Conservation (phyloP, 2,113 vertebrate species). For the Alaudala cheleensis region DNA sequence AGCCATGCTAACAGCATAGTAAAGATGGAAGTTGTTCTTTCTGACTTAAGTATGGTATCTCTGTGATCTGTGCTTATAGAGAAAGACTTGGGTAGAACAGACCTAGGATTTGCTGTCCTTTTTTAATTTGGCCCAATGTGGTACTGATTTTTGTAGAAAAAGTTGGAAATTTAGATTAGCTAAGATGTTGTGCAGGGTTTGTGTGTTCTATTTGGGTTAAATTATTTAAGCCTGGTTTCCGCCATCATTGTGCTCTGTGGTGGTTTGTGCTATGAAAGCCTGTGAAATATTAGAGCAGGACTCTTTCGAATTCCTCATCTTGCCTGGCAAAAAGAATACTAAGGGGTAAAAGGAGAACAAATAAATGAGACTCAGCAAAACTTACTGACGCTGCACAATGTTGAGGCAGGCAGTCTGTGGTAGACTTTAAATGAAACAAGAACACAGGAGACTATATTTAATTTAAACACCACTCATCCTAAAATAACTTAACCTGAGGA, state of each 20-base stretch:
- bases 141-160: not conserved
- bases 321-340: not conserved
- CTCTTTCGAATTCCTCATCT: not conserved
- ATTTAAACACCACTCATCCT: constrained; percentile 57
- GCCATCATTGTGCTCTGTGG: not conserved
- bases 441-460: constrained; percentile 41
- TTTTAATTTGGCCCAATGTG: not conserved
- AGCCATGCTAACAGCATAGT: not conserved
- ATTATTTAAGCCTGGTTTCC: not conserved
- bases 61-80: not conserved
- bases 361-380: not conserved
- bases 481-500: constrained; percentile 56
- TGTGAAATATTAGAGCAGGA: not conserved
- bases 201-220: not conserved
- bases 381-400: not conserved
- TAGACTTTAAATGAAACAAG: constrained; percentile 41
- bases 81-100: constrained; percentile 9
- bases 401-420: not conserved
- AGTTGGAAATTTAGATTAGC: not conserved
- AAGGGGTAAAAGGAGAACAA: not conserved
- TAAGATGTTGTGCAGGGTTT: not conserved
- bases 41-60: not conserved
- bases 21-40: not conserved
- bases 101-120: not conserved
- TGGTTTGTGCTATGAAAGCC: not conserved